phyloP scores from a whole-genome alignment of 2,797 vertebrate species.

The Lithobates pipiens region DNA sequence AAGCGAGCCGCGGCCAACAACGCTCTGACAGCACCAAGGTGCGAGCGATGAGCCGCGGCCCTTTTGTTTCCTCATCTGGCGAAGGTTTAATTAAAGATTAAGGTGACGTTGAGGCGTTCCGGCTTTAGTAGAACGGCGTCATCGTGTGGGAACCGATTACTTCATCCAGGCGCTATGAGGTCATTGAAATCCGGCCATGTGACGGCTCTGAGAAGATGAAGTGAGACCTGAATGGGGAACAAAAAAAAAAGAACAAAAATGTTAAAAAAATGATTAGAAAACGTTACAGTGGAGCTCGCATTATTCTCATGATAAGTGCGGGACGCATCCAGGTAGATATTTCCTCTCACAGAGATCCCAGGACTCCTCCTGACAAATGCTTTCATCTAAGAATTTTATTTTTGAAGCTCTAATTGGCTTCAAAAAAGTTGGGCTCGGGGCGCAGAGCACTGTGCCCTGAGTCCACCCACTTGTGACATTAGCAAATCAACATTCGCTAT shows the following conservation, averaged over 20 bases:
- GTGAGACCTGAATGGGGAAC: background rate
- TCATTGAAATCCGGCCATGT: constrained; percentile 4
- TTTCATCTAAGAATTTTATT: too few relatives aligned
- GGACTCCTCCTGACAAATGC: too few relatives aligned
- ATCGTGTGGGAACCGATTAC: constrained; percentile 38
- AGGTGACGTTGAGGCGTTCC: constrained; percentile 48
- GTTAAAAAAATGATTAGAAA: too few relatives aligned
- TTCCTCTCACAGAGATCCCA: too few relatives aligned
- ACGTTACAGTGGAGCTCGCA: rapidly evolving
- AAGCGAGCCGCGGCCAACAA: constrained; percentile 27
- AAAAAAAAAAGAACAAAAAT: background rate
- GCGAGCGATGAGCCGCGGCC: constrained; percentile 34
- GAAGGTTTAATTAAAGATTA: constrained; percentile 43
- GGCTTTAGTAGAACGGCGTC: constrained; percentile 33
- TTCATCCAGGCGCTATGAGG: constrained; percentile 40
- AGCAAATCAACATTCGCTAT: too few relatives aligned
- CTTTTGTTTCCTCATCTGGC: constrained; percentile 51
- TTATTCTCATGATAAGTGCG: too few relatives aligned
- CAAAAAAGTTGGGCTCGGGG: too few relatives aligned
- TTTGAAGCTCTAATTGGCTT: too few relatives aligned
- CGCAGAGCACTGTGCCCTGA: too few relatives aligned
- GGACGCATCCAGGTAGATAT: too few relatives aligned
- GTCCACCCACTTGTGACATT: too few relatives aligned
- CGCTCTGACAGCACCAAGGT: constrained; percentile 51
- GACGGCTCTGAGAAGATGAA: constrained; percentile 16